Base-by-base conservation (phyloP, 2,888 invertebrate species). In the Sarcophaga rosellei region DNA sequence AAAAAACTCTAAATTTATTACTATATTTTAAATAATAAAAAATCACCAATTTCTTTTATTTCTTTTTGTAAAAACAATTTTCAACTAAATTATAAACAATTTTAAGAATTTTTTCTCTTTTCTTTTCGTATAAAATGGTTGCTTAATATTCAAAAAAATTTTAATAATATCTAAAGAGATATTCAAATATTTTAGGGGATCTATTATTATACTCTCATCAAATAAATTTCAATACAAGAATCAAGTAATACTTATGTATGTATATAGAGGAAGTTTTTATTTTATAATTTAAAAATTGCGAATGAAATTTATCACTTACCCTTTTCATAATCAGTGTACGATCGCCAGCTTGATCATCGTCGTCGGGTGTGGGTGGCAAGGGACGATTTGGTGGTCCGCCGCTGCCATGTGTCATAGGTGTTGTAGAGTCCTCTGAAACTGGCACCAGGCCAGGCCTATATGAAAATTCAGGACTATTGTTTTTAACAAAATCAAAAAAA, bases 291-390 rank as follows among this genome's bases (percentile, higher is more conserved):
- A 1, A 53, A 17, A 15, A 53, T 15, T 47, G 15, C 4, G 15
- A 15, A 53, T 17, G 10, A 12, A 17, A 6, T 44, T 15, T 15
- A 12, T n/a, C 72, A 95, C 97, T 96, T 94, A 98, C 98, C 96
- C 98, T 95, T 94, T 98, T 96, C 95, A 98, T 96, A 92, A 98
- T 98, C 93, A 98, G 95, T 83, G 98, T 98, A 91, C 97, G 95
- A 93, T 98, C 98, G 81, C 96, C 96, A 87, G 94, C 94, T 90
- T 95, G 95, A 94, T 96, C 96, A 93, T 97, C 97, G 92, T 98
- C 98, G 93, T 98, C 98, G 62, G 98, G 98, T 76, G 98, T 98
- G 74, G 98, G 98, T 81, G 98, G 98, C 91, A 98, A 94, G 76
- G 98, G 98, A 89, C 98, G 95, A 92, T 98, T 98, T 86, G 98